phyloP scores from a whole-genome alignment of 2,797 vertebrate genomes.

The Alfaro cultratus region DNA sequence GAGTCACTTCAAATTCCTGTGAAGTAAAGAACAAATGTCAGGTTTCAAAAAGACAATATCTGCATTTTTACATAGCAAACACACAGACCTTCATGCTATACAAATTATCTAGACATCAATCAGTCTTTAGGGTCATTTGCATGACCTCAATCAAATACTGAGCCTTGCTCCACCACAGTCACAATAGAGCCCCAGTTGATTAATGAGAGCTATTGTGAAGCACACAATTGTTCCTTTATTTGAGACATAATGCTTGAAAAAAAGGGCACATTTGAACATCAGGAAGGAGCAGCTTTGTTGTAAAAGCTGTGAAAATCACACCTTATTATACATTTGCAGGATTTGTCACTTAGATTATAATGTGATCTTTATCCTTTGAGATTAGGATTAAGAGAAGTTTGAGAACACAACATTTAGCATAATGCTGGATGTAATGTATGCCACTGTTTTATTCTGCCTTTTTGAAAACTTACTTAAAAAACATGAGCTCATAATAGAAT shows the following conservation, averaged over 20 bases:
- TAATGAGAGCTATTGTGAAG: constrained; percentile 10
- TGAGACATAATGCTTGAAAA: not conserved
- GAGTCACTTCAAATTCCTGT: not conserved
- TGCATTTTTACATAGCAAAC: not conserved
- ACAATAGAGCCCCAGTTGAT: constrained; percentile 39
- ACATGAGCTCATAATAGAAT: not conserved
- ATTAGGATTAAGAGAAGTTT: not conserved
- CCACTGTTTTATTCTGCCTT: not conserved
- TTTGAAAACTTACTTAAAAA: not conserved
- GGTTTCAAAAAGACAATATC: not conserved
- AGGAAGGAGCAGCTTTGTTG: not conserved
- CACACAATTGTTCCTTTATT: constrained; percentile 3
- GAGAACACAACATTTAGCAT: not conserved
- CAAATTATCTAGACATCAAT: constrained; percentile 23
- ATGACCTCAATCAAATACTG: constrained; percentile 27
- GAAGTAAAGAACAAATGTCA: not conserved
- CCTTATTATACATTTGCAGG: not conserved
- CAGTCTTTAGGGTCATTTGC: constrained; percentile 13
- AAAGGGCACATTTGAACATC: not conserved
- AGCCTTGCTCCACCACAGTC: constrained; percentile 24
- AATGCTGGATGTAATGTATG: not conserved
- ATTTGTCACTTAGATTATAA: not conserved
- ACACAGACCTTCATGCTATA: not conserved
- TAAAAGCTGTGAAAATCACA: not conserved
- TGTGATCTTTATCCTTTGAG: not conserved